Evolutionary conservation across 1,140 invertebrate species (phyloP), one percentile per base, ranked within the genome.

Genomic region (Paraescarpia echinospica): DNA sequence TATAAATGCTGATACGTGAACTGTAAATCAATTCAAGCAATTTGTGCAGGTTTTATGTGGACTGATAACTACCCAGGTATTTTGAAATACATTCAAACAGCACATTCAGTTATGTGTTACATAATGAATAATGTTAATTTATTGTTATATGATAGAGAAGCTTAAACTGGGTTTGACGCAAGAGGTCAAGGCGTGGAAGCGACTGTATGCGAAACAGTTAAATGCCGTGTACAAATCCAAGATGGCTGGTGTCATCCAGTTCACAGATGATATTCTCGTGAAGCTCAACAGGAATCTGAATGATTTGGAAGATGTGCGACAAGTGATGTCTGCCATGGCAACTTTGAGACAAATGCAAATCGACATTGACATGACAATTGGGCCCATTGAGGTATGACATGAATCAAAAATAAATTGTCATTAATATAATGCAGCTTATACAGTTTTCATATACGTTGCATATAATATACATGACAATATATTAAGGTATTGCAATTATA

Each of bases 311-410:
- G 98, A 99, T 94, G 98, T 99, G 1, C 97, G 98, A 91, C 97
- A 98, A 94, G 97, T 98, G 33, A 99, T 99, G 98, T 98, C 98
- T 93, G 98, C 98, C 0, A 95, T 99, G 92, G 98, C 98, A 95
- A 98, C 99, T 95, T 98, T 99, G 92, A 96, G 98, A 14, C 98
- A 99, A 94, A 98, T 98, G 95, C 98, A 99, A 96, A 98, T 99
- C 22, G 98, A 99, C 94, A 98, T 99, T 97, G 99, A 99, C 94
- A 96, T 99, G 89, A 97, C 97, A 94, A 99, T 99, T 92, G 98
- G 98, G 94, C 98, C 98, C 0, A 98, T 99, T 92, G 99, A 99
- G 97, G 98, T 97, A 95, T 91, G 91, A n/a, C 18, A 12, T 27
- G 31, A 89, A 51, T 51, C 8, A 8, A 51, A 1, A 9, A 51